Evolutionary conservation across 2,797 vertebrate species (phyloP), one percentile per base, ranked within the genome.

Genomic region (Mus caroli): DNA sequence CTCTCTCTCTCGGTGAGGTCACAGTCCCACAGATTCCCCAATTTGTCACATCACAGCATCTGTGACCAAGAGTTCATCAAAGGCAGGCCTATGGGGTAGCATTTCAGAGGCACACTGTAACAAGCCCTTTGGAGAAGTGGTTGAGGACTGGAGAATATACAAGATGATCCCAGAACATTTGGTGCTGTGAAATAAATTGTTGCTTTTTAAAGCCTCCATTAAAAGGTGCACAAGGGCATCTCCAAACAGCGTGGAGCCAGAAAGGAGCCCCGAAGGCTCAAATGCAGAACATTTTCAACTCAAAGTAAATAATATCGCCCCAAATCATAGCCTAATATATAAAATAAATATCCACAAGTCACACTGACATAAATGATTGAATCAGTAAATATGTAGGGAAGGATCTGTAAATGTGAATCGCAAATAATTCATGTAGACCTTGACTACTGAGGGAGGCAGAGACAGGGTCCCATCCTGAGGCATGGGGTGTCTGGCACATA

Each of bases 401-500:
- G 37, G 43, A 54, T 3, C 46, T n/a, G 13, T 43, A 64, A 64
- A 71, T 10, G 71, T 17, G 0, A 8, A 6, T 43, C 22, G 52
- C 64, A 40, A 60, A 31, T 62, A n/a, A 46, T 71, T 62, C 6
- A 46, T 11, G 28, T 2, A n/a, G 67, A 24, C 14, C 0, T 5
- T 50, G 15, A 37, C 15, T n/a, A 31, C 56, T 26, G 1, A 31
- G 22, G 73, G 22, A 37, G 43, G 24, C 24, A 26, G 88, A 54
- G 60, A 22, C 62, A 11, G 54, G 13, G 60, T 52, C 34, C 60
- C 46, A 1, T 54, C 40, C 46, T 14, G 4, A 20, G 14, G 0
- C 0, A 0, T 6, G 31, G 43, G 10, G 17, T 11, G 46, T 56
- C 0, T 0, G 2, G 19, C 1, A 1, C 13, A n/a, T 50, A 37